These are phyloP conservation scores for Orchestia grillus DNA, from an alignment of 1,140 invertebrate genomes.

Conservation along the genomic window DNA sequence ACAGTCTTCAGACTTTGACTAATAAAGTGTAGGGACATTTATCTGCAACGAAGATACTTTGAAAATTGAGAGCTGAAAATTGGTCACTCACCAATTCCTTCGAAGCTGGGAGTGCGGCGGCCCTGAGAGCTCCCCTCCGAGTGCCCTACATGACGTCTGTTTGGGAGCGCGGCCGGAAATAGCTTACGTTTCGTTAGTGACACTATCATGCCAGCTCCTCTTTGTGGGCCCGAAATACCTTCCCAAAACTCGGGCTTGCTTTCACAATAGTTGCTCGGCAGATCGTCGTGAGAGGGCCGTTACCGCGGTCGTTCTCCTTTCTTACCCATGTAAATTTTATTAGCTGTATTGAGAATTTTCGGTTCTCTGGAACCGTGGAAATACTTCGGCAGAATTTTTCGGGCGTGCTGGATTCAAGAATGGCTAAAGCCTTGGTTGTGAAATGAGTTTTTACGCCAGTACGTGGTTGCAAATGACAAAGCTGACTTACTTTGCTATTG, in stretches of 20 bases:
- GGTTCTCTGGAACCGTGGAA: not conserved
- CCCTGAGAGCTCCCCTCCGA: not conserved
- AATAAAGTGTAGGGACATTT: too few relatives aligned
- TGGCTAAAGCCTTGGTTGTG: not conserved
- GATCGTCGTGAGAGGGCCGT: not conserved
- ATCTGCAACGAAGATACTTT: not conserved
- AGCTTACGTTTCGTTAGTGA: constrained; percentile 8
- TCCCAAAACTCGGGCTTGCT: not conserved
- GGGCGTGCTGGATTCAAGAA: not conserved
- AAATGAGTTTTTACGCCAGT: not conserved
- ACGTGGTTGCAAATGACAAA: not conserved
- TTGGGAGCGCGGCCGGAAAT: not conserved
- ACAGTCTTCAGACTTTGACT: too few relatives aligned
- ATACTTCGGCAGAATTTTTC: not conserved
- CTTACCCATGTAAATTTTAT: constrained; percentile 10
- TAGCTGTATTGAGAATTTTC: not conserved
- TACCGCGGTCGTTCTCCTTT: not conserved
- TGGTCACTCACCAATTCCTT: not conserved
- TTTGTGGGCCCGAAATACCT: not conserved
- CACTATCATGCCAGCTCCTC: not conserved
- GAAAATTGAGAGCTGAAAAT: not conserved
- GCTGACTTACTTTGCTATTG: not conserved
- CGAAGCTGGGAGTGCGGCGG: not conserved
- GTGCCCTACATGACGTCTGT: not conserved
- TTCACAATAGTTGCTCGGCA: not conserved